Conservation (phyloP, 2,888 invertebrate species). For the Cheilosia grossa region DNA sequence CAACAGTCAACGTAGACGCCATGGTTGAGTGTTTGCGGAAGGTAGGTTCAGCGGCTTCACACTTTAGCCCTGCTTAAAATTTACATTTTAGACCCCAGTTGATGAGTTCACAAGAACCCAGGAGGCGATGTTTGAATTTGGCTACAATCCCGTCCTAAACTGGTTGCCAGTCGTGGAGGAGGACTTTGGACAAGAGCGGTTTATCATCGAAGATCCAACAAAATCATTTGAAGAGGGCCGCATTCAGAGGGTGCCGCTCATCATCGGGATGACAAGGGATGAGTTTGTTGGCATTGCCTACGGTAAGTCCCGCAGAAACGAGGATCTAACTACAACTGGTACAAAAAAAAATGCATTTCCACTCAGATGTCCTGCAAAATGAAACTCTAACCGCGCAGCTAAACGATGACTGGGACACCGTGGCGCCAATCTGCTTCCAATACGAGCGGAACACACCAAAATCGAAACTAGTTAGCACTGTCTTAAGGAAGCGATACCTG, state of each 20-base stretch:
- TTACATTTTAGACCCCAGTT: constrained; percentile 76
- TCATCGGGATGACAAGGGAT: constrained; percentile 86
- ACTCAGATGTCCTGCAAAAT: constrained; percentile 84
- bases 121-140: constrained; percentile 79
- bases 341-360: not conserved
- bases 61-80: not conserved
- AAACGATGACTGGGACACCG: constrained; percentile 78
- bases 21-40: constrained; percentile 86
- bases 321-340: not conserved
- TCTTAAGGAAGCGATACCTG: constrained; percentile 78
- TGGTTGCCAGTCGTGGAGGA: constrained; percentile 87
- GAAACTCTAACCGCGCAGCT: constrained; percentile 80
- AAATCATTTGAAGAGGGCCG: constrained; percentile 84
- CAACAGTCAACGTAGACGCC: constrained; percentile 80
- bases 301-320: constrained; percentile 76
- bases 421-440: constrained; percentile 81
- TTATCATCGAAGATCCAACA: constrained; percentile 85
- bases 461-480: constrained; percentile 78
- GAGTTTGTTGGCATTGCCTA: constrained; percentile 87
- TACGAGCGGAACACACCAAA: constrained; percentile 80
- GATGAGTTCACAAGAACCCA: constrained; percentile 78
- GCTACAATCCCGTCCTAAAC: constrained; percentile 80
- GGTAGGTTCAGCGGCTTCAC: constrained; percentile 76
- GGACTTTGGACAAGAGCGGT: constrained; percentile 87
- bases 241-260: constrained; percentile 86